Conservation (phyloP, 2,888 invertebrate species). For the Amphipyra tragopoginis region DNA sequence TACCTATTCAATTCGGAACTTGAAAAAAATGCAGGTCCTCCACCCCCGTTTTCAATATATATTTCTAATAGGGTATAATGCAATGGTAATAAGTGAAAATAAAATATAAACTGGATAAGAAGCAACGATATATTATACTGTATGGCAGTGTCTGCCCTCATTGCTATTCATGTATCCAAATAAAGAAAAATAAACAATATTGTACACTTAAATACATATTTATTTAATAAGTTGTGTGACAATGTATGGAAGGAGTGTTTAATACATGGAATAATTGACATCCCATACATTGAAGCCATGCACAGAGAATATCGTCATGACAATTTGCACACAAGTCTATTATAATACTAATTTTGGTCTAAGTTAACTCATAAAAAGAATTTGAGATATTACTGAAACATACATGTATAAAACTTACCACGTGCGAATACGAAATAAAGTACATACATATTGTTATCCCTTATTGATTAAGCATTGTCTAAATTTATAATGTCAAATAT, state of each 20-base stretch:
- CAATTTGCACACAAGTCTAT: slow-evolving; percentile 52
- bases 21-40: slow-evolving; percentile 18
- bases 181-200: slow-evolving; percentile 47
- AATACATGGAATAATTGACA: slow-evolving; percentile 61
- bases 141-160: slow-evolving; percentile 19
- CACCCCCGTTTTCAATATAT: slow-evolving; percentile 1
- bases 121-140: slow-evolving; percentile 20
- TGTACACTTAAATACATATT: slow-evolving; percentile 59
- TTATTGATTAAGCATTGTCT: slow-evolving; percentile 53
- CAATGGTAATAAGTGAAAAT: slow-evolving; percentile 12
- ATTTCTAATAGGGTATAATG: slow-evolving; percentile 5
- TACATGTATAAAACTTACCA: slow-evolving; percentile 35
- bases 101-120: slow-evolving; percentile 16
- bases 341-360: slow-evolving; percentile 72
- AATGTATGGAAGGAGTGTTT: slow-evolving; percentile 73
- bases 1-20: slow-evolving; percentile 27
- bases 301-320: slow-evolving; percentile 38
- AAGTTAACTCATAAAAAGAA: slow-evolving; percentile 49
- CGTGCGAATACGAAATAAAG: slow-evolving; percentile 31
- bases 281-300: slow-evolving; percentile 75
- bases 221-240: slow-evolving; percentile 65
- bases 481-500: slow-evolving; percentile 32
- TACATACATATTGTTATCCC: slow-evolving; percentile 34
- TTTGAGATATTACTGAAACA: slow-evolving; percentile 38
- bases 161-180: slow-evolving; percentile 27